A percentile compares a stretch with the other conserved stretches of the same genome.
Conservation (phyloP, 2,888 invertebrate genomes). For the Hyposoter didymator region DNA sequence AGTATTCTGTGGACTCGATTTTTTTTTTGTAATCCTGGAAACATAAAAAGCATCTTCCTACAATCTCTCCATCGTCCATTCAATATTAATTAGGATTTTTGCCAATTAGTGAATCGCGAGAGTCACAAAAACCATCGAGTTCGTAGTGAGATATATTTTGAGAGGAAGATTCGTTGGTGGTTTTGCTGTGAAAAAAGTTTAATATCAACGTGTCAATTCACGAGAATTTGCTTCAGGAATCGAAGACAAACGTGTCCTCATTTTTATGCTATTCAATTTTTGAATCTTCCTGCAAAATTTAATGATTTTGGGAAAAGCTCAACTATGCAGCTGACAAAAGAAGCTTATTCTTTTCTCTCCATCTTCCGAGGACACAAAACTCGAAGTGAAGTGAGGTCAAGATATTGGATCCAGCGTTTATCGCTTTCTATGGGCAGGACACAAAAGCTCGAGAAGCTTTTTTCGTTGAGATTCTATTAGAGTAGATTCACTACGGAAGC, state of each 20-base stretch:
- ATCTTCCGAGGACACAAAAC: neutral
- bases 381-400: constrained; percentile 16
- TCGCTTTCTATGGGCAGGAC: constrained; percentile 3
- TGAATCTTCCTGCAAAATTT: neutral
- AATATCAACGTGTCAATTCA: neutral
- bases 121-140: neutral
- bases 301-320: neutral
- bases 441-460: constrained; percentile 11
- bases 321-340: neutral
- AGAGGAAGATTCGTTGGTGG: neutral
- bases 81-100: neutral
- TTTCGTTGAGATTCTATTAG: neutral
- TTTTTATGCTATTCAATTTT: neutral
- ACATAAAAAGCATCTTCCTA: neutral
- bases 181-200: neutral
- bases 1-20: constrained; percentile 1
- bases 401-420: constrained; percentile 14
- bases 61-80: too few species aligned
- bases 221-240: neutral
- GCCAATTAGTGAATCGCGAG: neutral
- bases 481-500: neutral
- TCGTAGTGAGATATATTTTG: too few species aligned
- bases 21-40: neutral
- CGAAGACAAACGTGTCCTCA: neutral
- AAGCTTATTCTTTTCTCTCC: neutral